These are phyloP conservation scores for Pyrgilauda ruficollis DNA, from an alignment of 2,113 vertebrate species.

Conservation along the genomic window DNA sequence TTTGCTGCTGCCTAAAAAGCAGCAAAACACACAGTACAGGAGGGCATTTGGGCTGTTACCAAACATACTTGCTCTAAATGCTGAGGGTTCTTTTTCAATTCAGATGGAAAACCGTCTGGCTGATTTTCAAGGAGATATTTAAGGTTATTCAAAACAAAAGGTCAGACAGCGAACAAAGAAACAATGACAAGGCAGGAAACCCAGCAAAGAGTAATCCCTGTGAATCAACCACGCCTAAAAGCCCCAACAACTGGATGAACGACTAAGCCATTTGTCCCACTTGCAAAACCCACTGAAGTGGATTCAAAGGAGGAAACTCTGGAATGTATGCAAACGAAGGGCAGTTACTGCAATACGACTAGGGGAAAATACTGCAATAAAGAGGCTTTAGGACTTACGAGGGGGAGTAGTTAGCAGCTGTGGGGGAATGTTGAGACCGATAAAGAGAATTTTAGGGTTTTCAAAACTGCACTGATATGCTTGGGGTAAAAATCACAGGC, in stretches of 20 bases:
- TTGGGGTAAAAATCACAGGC: neutral
- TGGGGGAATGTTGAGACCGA: neutral
- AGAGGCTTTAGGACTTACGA: neutral
- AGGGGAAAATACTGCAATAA: neutral
- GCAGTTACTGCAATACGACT: neutral
- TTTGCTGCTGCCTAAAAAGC: neutral
- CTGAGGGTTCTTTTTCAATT: neutral
- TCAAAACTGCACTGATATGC: neutral
- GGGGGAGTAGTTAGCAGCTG: neutral
- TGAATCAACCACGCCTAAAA: slow-evolving; percentile 11
- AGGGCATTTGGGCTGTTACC: neutral
- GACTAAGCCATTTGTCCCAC: neutral
- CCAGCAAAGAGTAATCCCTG: slow-evolving; percentile 1
- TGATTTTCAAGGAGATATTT: neutral
- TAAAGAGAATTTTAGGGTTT: neutral
- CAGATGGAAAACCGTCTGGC: neutral
- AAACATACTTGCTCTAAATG: neutral
- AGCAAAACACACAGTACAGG: neutral
- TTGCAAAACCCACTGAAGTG: neutral
- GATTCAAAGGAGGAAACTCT: slow-evolving; percentile 5
- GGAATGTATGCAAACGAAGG: neutral
- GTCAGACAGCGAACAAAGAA: neutral
- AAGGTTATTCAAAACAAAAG: neutral
- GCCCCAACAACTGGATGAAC: neutral
- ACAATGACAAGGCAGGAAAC: slow-evolving; percentile 8